Conservation (phyloP, 2,113 vertebrate genomes). For the Lepus timidus region DNA sequence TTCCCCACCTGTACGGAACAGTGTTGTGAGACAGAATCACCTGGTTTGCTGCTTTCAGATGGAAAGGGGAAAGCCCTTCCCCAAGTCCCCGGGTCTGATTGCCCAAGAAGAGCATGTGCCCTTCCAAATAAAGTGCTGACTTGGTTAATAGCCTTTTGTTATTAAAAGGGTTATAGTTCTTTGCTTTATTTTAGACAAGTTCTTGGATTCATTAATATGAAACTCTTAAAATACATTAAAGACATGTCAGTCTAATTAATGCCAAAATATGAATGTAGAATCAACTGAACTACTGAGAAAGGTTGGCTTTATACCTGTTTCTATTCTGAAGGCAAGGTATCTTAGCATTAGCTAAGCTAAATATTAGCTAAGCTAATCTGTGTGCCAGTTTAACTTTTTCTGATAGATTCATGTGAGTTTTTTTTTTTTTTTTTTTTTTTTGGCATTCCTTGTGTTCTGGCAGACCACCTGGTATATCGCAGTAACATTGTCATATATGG, state of each 20-base stretch:
- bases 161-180: background rate
- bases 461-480: background rate
- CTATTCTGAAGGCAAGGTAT: background rate
- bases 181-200: constrained; percentile 9
- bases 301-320: background rate
- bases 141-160: background rate
- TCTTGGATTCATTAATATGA: background rate
- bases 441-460: background rate
- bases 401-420: background rate
- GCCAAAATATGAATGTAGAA: constrained; percentile 21
- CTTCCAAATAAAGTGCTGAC: background rate
- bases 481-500: background rate
- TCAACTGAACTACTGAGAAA: background rate
- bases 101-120: rapidly evolving
- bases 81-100: too few species aligned
- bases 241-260: background rate
- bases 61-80: background rate
- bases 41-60: background rate
- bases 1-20: background rate
- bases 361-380: background rate
- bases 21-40: background rate
- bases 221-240: constrained; percentile 49
- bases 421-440: background rate
- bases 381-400: background rate
- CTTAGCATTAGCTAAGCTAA: background rate